A percentile compares a stretch with the other conserved stretches of the same genome.
These are phyloP conservation scores for Coelopa pilipes DNA, from an alignment of 2,888 invertebrate species.

Conservation along the genomic window DNA sequence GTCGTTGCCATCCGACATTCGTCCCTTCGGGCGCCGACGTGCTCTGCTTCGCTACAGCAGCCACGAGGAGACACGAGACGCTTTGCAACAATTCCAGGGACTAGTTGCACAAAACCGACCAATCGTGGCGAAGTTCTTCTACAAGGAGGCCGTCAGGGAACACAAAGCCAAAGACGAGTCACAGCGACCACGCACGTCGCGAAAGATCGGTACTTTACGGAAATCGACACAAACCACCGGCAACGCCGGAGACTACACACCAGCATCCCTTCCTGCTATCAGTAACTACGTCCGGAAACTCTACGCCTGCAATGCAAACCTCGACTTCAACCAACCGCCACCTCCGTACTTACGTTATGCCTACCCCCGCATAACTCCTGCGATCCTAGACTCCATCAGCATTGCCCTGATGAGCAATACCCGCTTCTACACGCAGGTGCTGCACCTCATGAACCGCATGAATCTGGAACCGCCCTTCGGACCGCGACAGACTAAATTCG, in stretches of 20 bases:
- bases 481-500: conserved; percentile 48
- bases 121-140: conserved; percentile 38
- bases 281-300: conserved; percentile 71
- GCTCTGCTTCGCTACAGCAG: conserved; percentile 51
- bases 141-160: conserved; percentile 35
- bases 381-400: conserved; percentile 81
- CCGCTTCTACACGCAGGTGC: conserved; percentile 83
- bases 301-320: conserved; percentile 71
- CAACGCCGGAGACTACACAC: not conserved
- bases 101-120: conserved; percentile 37
- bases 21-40: conserved; percentile 54
- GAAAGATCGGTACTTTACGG: not conserved
- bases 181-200: not conserved
- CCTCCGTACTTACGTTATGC: conserved; percentile 80
- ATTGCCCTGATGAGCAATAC: conserved; percentile 79
- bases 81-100: conserved; percentile 47
- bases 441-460: conserved; percentile 97
- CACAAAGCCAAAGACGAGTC: not conserved
- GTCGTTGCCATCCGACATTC: conserved; percentile 49
- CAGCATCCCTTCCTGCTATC: conserved; percentile 62
- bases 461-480: conserved; percentile 87
- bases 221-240: conserved; percentile 20
- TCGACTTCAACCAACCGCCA: conserved; percentile 80
- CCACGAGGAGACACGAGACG: conserved; percentile 46
- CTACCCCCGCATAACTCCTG: conserved; percentile 81